These are phyloP conservation scores for Myiothlypis chrysogaster DNA, from an alignment of 2,797 vertebrate genomes.

Conservation along the genomic window DNA sequence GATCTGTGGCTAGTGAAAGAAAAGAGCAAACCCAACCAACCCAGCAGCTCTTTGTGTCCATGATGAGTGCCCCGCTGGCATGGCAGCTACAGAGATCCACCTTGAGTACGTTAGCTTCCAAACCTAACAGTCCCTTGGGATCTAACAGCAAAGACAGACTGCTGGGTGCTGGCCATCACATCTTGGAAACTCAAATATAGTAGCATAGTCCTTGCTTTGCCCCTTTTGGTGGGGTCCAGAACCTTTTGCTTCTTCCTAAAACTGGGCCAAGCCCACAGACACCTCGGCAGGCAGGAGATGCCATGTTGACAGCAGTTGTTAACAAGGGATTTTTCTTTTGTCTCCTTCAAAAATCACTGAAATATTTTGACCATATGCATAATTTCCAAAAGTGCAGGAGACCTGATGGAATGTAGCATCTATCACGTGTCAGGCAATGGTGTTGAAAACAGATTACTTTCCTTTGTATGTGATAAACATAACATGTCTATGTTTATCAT, in stretches of 20 bases:
- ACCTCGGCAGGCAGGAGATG: not conserved
- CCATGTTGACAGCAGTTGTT: not conserved
- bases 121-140: not conserved
- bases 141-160: not conserved
- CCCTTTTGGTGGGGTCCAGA: not conserved
- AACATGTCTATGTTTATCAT: slow-evolving; percentile 34
- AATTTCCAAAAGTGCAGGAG: not conserved
- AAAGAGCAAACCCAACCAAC: not conserved
- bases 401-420: not conserved
- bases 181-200: not conserved
- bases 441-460: slow-evolving; percentile 49
- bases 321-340: not conserved
- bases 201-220: not conserved
- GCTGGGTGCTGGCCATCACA: not conserved
- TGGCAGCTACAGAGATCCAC: not conserved
- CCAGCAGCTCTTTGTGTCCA: not conserved
- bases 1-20: not conserved
- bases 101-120: not conserved
- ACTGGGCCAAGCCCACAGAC: not conserved
- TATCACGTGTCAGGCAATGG: not conserved
- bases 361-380: not conserved
- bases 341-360: not conserved
- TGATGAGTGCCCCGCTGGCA: fast-evolving
- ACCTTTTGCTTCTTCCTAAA: not conserved
- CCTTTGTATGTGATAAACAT: slow-evolving; percentile 35